Evolutionary conservation across 2,797 vertebrate species (phyloP), one percentile per base, ranked within the genome.

Genomic region (Nyctibius grandis): DNA sequence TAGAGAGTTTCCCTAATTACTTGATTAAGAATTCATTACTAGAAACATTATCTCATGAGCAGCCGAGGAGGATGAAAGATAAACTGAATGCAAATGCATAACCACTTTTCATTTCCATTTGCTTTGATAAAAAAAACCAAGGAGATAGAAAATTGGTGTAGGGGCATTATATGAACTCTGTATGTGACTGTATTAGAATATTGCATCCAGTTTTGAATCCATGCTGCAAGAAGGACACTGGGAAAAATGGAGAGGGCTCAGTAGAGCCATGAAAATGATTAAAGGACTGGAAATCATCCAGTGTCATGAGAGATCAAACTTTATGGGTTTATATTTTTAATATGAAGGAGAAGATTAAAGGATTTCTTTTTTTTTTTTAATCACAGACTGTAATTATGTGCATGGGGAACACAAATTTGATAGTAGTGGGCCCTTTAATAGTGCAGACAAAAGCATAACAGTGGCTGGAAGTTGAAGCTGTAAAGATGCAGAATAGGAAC

Each of bases 301-400:
- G 1, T 67, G 63, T 78, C 22, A 1, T 42, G n/a, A 79, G 5
- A 91, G 61, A 85, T 69, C 14, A 4, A 85, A 76, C 57, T 82
- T 48, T 14, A 11, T 77, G 45, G 26, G 14, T 68, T 91, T 93
- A n/a, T 95, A 42, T 91, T 92, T 95, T 84, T 90, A 82, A 63
- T 56, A 48, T 53, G 60, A 83, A 87, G 31, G 54, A 85, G 42
- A 93, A 91, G 76, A 93, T 95, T 31, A 94, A 93, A 92, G 61
- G 29, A 14, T 29, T 45, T 56, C 31, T 53, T 53, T 53, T 29
- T 26, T 70, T 85, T 84, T 80, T 86, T 53, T 50, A 12, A 67
- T 78, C 48, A 50, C 26, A 51, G 21, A 34, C 44, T 85, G 31
- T 85, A 89, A 82, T 86, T 81, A 60, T 22, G 5, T 85, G 74